Base-by-base conservation (phyloP, 2,797 vertebrate species). In the Salmo trutta region DNA sequence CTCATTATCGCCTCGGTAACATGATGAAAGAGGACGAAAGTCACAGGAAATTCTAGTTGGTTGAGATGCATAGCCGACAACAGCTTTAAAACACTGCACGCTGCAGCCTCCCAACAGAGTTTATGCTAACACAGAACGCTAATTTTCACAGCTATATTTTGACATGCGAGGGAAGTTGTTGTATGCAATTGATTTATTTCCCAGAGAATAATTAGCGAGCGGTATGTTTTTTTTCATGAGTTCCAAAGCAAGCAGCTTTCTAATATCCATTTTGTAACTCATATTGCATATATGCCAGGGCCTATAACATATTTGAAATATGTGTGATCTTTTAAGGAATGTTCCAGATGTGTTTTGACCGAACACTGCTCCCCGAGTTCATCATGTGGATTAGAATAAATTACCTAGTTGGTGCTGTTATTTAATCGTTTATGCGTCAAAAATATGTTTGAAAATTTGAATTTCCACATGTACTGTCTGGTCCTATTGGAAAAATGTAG, bases 161-260 rank as follows among this genome's bases (percentile, higher is more conserved):
- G n/a, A 85, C 82, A n/a, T 75, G 75, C 82, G 77, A 87, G n/a
- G n/a, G 80, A 87, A 86, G 81, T 87, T 89, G 80, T 88, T 91
- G 90, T n/a, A n/a, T 85, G 84, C 78, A 91, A 91, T 83, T 91
- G 79, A 90, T n/a, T 88, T 78, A 85, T 87, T 83, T 86, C 80
- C 36, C 15, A n/a, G n/a, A 36, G 85, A 90, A 91, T 90, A 90
- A 88, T 89, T 91, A 84, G 88, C 82, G 83, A 87, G 79, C 56
- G 0, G 74, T 84, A 86, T 91, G 86, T 85, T 90, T 90, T 92
- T n/a, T 92, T 91, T 92, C 88, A 91, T 91, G 85, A 91, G 86
- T 83, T 87, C 86, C 27, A 66, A 88, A 90, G 82, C 89, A 83
- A n/a, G n/a, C 81, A 12, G 78, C 81, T 88, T 84, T 89, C 82